These are phyloP conservation scores for Rachycentron canadum DNA, from an alignment of 2,797 vertebrate species.

Conservation along the genomic window DNA sequence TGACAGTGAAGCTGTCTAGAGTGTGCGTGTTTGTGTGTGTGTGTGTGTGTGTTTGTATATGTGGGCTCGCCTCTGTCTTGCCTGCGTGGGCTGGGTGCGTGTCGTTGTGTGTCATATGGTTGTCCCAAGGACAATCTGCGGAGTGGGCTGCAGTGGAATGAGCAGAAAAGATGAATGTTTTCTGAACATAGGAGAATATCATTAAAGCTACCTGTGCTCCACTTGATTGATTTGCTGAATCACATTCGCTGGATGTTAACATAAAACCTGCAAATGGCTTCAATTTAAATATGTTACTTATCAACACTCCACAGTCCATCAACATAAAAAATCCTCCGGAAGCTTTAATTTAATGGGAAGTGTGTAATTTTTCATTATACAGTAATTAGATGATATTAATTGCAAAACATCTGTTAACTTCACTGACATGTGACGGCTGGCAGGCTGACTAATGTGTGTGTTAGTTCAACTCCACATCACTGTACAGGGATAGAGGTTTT, in stretches of 20 bases:
- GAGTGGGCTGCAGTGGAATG: constrained; percentile 34
- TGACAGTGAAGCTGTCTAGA: constrained; percentile 73
- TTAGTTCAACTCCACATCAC: constrained; percentile 33
- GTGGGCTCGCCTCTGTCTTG: constrained; percentile 24
- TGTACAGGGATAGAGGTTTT: background rate
- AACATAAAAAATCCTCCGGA: constrained; percentile 62
- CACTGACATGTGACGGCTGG: constrained; percentile 63
- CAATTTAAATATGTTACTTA: constrained; percentile 83
- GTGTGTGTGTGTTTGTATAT: constrained; percentile 31
- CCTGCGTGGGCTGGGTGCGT: constrained; percentile 14
- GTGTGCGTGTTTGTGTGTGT: constrained; percentile 20
- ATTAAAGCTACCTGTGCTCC: constrained; percentile 73
- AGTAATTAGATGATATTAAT: constrained; percentile 83
- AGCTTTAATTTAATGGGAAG: constrained; percentile 74
- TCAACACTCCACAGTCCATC: constrained; percentile 81
- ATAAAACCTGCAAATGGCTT: constrained; percentile 81
- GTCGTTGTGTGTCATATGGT: constrained; percentile 50
- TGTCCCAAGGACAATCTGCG: constrained; percentile 68
- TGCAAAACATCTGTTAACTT: constrained; percentile 76
- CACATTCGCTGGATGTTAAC: constrained; percentile 76
- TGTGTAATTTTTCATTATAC: constrained; percentile 79
- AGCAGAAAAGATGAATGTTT: constrained; percentile 78
- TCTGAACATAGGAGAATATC: constrained; percentile 63
- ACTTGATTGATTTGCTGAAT: constrained; percentile 80
- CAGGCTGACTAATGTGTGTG: constrained; percentile 63